Conservation (phyloP, 92 coral and sea anemone genomes). For the Paragorgia papillata region DNA sequence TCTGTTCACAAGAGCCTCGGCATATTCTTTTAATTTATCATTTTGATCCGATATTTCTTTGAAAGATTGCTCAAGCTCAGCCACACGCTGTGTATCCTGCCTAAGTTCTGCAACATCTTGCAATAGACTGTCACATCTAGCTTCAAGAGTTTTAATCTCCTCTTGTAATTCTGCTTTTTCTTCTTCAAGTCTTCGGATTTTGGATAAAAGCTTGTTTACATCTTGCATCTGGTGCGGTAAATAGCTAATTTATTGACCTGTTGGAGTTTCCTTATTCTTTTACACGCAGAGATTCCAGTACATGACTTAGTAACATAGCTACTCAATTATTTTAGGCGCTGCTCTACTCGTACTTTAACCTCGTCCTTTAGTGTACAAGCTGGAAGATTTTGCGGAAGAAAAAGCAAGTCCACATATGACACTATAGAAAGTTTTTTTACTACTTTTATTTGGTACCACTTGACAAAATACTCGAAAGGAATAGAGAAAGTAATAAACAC, state of each 20-base stretch:
- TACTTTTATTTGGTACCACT: conserved; percentile 23
- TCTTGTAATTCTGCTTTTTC: conserved; percentile 17
- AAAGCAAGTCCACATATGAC: conserved; percentile 32
- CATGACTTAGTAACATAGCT: conserved; percentile 32
- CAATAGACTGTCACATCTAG: conserved; percentile 20
- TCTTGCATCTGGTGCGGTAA: conserved; percentile 10
- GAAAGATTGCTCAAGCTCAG: conserved; percentile 24
- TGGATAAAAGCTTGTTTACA: conserved; percentile 5
- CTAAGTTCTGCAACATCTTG: neutral
- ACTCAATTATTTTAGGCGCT: conserved; percentile 34
- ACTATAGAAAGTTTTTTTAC: conserved; percentile 7
- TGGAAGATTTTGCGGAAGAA: conserved; percentile 24
- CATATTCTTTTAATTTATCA: conserved; percentile 31
- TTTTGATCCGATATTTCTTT: conserved; percentile 21
- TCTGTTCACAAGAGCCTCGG: conserved; percentile 24
- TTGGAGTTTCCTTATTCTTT: conserved; percentile 1
- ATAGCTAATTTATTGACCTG: conserved; percentile 32
- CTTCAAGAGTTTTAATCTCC: conserved; percentile 11
- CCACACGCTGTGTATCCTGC: neutral
- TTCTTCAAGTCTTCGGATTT: conserved; percentile 27
- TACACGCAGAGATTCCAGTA: conserved; percentile 15
- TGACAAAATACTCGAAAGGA: neutral
- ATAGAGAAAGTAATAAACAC: conserved; percentile 22
- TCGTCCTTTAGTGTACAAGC: conserved; percentile 14
- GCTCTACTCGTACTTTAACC: conserved; percentile 29